These are phyloP conservation scores for Bombus pyrosoma DNA, from an alignment of 1,140 invertebrate species.

Conservation along the genomic window DNA sequence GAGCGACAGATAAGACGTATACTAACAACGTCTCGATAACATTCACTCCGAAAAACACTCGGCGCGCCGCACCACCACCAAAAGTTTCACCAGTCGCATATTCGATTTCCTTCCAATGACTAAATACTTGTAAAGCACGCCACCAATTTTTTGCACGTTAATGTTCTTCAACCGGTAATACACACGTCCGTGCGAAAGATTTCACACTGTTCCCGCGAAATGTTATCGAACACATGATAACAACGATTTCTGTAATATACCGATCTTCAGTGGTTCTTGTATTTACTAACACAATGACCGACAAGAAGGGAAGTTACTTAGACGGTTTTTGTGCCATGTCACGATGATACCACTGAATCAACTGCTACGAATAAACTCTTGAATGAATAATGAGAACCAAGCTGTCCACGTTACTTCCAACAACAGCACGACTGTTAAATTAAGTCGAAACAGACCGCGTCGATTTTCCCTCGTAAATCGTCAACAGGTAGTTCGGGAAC, in stretches of 20 bases:
- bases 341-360: neutral
- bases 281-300: neutral
- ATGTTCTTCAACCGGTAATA: neutral
- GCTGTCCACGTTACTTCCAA: neutral
- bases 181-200: slow-evolving; percentile 1
- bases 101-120: neutral
- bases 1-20: slow-evolving; percentile 43
- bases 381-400: neutral
- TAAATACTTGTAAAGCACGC: no score
- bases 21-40: slow-evolving; percentile 44
- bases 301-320: neutral
- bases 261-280: neutral
- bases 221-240: slow-evolving; percentile 3
- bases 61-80: neutral
- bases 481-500: slow-evolving; percentile 77
- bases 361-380: neutral
- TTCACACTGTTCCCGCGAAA: neutral
- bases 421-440: neutral
- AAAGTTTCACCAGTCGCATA: slow-evolving; percentile 16
- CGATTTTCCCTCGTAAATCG: slow-evolving; percentile 75
- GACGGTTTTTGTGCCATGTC: neutral
- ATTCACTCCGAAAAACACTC: slow-evolving; percentile 49
- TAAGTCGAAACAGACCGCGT: slow-evolving; percentile 38
- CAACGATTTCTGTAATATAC: neutral
- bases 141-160: slow-evolving; percentile 15